phyloP scores from a whole-genome alignment of 2,888 invertebrate genomes.

The Lycaena phlaeas region DNA sequence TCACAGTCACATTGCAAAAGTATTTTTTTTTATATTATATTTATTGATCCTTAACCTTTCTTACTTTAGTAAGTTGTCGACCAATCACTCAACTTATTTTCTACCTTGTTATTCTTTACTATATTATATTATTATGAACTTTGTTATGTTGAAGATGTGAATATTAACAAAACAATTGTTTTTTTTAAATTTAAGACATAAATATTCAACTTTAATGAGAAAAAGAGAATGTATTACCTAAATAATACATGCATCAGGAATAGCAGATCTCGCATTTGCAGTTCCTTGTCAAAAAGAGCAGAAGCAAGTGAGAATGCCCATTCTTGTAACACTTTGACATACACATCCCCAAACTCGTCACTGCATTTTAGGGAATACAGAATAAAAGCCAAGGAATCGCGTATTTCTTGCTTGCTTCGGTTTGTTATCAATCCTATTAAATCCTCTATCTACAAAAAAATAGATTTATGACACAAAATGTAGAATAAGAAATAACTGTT shows the following conservation, averaged over 20 bases:
- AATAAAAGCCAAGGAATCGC: slow-evolving; percentile 1
- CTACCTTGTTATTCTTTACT: too few species aligned
- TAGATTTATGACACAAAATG: too few species aligned
- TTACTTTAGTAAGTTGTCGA: too few species aligned
- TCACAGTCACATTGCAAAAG: too few species aligned
- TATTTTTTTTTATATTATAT: too few species aligned
- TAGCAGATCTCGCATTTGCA: slow-evolving; percentile 40
- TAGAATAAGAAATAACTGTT: too few species aligned
- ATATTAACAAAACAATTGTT: too few species aligned
- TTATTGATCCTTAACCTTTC: too few species aligned
- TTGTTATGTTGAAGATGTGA: too few species aligned
- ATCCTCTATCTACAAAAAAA: slow-evolving; percentile 45
- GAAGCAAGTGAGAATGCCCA: slow-evolving; percentile 44
- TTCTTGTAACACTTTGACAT: slow-evolving; percentile 43
- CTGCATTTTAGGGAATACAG: slow-evolving; percentile 2
- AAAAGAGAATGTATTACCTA: slow-evolving; percentile 28
- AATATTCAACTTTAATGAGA: background rate
- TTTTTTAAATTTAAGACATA: too few species aligned
- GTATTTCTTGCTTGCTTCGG: background rate
- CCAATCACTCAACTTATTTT: too few species aligned
- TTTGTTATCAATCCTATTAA: slow-evolving; percentile 23
- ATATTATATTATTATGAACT: too few species aligned
- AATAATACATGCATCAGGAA: slow-evolving; percentile 52
- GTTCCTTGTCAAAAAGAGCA: slow-evolving; percentile 33
- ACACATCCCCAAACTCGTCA: slow-evolving; percentile 18